Conservation (phyloP, 2,113 vertebrate species). For the Oreochromis spilurus region DNA sequence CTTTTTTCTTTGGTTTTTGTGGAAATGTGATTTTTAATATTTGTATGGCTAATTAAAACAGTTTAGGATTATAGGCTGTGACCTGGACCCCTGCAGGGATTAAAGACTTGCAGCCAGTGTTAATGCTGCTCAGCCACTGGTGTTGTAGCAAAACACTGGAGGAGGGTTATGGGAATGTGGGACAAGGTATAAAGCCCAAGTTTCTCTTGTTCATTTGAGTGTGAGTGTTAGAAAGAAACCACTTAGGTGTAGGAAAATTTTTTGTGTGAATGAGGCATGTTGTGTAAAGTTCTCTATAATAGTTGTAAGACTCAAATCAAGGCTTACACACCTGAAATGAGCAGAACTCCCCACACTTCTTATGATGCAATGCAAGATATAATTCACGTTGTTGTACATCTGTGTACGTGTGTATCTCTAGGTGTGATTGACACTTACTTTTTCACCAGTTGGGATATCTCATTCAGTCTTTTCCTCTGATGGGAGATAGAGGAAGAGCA, state of each 20-base stretch:
- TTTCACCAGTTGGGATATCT: conserved; percentile 72
- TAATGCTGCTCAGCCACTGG: neutral
- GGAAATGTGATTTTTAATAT: neutral
- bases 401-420: neutral
- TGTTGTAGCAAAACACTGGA: neutral
- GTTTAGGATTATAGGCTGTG: neutral
- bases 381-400: neutral
- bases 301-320: neutral
- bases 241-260: neutral
- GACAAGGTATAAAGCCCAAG: neutral
- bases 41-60: neutral
- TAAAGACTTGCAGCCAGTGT: neutral
- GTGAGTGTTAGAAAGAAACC: neutral
- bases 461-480: conserved; percentile 81
- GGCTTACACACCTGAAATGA: neutral
- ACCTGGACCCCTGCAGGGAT: neutral
- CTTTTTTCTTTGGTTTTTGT: neutral
- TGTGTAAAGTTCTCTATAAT: neutral
- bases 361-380: neutral
- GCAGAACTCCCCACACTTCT: neutral
- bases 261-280: neutral
- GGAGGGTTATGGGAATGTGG: neutral
- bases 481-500: conserved; percentile 77
- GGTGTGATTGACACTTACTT: conserved; percentile 63
- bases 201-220: neutral